Evolutionary conservation across 2,888 invertebrate genomes (phyloP).

Genomic region (Julus scanicus): DNA sequence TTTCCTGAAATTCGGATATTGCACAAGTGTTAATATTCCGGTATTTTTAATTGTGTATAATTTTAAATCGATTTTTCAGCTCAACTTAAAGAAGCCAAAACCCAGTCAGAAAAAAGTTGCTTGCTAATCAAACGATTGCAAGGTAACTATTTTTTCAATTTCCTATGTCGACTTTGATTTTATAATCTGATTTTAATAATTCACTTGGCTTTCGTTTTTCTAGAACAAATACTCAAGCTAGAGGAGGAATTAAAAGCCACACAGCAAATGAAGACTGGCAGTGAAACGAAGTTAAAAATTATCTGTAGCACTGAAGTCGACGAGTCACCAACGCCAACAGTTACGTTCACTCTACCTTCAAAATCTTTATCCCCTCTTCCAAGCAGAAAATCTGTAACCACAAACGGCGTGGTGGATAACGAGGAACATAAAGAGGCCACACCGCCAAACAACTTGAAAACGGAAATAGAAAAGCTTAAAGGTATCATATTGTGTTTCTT

Average conservation of each 20-base stretch:
- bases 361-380: conserved; percentile 8
- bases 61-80: conserved; percentile 61
- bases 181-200: not conserved
- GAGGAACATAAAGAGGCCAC: conserved; percentile 49
- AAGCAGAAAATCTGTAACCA: conserved; percentile 40
- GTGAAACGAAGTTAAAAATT: conserved; percentile 55
- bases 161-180: not conserved
- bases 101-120: conserved; percentile 64
- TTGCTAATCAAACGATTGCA: conserved; percentile 64
- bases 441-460: conserved; percentile 59
- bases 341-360: conserved; percentile 50
- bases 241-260: conserved; percentile 60
- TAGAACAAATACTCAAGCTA: conserved; percentile 60
- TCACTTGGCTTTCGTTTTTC: not conserved
- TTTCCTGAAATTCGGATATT: not conserved
- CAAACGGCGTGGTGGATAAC: not conserved
- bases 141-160: conserved; percentile 60
- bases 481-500: conserved; percentile 57
- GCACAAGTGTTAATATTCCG: not conserved
- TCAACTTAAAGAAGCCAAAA: conserved; percentile 64
- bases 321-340: conserved; percentile 48
- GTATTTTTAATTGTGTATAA: not conserved
- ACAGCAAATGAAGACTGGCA: conserved; percentile 58
- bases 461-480: conserved; percentile 60
- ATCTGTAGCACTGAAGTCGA: conserved; percentile 58